phyloP scores from a whole-genome alignment of 2,797 vertebrate genomes.

The Neomorphus geoffroyi region DNA sequence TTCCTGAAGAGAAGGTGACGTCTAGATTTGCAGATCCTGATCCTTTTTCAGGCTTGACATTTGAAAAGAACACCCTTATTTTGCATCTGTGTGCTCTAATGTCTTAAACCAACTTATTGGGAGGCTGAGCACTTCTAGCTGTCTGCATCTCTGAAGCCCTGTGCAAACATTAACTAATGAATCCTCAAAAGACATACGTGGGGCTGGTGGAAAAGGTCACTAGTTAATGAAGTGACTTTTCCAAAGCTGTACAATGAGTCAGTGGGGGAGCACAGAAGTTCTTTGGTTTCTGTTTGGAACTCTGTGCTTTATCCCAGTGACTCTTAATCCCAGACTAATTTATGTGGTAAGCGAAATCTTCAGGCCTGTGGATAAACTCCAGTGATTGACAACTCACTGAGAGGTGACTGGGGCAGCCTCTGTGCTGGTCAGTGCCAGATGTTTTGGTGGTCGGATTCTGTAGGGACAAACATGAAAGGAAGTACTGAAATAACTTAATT shows the following conservation, averaged over 20 bases:
- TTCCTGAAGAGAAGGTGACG: background rate
- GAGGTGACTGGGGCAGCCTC: background rate
- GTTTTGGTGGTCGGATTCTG: background rate
- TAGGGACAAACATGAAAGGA: background rate
- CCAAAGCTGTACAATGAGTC: constrained; percentile 1
- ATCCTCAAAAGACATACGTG: constrained; percentile 27
- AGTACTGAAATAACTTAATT: background rate
- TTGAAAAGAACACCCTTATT: constrained; percentile 46
- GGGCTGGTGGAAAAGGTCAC: constrained; percentile 33
- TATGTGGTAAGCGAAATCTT: background rate
- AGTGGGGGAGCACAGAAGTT: background rate
- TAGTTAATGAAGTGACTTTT: constrained; percentile 59
- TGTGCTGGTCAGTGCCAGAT: background rate
- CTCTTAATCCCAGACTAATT: background rate
- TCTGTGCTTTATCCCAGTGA: background rate
- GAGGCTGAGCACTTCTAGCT: constrained; percentile 46
- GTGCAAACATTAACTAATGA: constrained; percentile 60
- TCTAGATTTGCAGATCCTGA: constrained; percentile 9
- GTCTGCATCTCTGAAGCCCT: background rate
- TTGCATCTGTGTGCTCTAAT: constrained; percentile 52
- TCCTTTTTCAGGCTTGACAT: constrained; percentile 43
- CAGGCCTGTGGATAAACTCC: background rate
- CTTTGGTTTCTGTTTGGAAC: background rate
- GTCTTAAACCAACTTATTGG: constrained; percentile 49
- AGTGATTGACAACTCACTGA: background rate